Evolutionary conservation across 1,140 invertebrate species (phyloP).

Genomic region (Drosophila sproati): DNA sequence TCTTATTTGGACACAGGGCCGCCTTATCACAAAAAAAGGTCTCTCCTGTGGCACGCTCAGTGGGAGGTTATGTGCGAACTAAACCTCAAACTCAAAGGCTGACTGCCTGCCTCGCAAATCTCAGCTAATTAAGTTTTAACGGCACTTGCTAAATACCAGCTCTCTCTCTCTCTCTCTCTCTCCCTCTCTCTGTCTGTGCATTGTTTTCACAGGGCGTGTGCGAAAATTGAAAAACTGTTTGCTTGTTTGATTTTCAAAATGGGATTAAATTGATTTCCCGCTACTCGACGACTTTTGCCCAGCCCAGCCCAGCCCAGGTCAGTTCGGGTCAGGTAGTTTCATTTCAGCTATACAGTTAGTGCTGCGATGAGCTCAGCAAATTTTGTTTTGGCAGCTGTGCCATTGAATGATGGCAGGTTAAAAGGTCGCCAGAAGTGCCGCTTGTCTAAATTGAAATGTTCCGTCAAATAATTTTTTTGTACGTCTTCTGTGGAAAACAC

Average conservation of each 20-base stretch:
- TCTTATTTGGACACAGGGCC: no score
- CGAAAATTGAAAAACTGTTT: conserved; percentile 49
- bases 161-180: conserved; percentile 27
- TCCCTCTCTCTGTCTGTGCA: conserved; percentile 1
- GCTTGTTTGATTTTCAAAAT: conserved; percentile 71
- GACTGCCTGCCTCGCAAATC: conserved; percentile 56
- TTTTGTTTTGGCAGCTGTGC: conserved; percentile 46
- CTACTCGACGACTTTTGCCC: conserved; percentile 44
- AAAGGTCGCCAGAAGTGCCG: conserved; percentile 15
- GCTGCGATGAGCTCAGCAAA: conserved; percentile 67
- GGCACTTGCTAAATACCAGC: conserved; percentile 70
- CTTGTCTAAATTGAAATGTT: conserved; percentile 64
- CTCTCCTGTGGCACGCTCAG: conserved; percentile 65
- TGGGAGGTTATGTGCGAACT: conserved; percentile 56
- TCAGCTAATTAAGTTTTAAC: conserved; percentile 79
- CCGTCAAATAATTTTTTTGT: conserved; percentile 40
- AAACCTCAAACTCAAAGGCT: conserved; percentile 4
- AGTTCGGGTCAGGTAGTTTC: conserved; percentile 24
- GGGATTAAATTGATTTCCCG: conserved; percentile 81
- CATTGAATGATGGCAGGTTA: conserved; percentile 48
- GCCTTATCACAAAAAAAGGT: no score
- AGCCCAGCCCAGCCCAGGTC: no score
- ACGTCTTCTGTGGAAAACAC: not conserved
- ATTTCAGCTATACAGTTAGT: conserved; percentile 1
- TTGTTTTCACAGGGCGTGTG: conserved; percentile 62